A percentile compares a stretch with the other conserved stretches of the same genome.
phyloP scores from a whole-genome alignment of 2,113 vertebrate genomes.

The Delphinus delphis region DNA sequence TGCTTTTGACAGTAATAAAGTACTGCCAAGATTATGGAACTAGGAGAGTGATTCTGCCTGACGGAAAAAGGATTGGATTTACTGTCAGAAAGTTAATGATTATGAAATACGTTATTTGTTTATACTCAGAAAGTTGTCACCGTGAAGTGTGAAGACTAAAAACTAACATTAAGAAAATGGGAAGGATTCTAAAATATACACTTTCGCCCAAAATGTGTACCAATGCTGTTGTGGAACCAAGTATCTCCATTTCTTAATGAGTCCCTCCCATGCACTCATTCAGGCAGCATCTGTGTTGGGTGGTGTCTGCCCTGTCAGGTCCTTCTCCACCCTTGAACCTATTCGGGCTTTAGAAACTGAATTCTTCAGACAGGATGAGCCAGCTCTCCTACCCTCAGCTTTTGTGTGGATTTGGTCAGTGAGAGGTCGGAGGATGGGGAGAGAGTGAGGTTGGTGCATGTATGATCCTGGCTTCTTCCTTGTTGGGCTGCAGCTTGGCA shows the following conservation, averaged over 20 bases:
- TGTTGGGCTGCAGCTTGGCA: not conserved
- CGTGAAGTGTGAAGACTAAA: conserved; percentile 12
- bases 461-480: not conserved
- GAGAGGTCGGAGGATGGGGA: not conserved
- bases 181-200: not conserved
- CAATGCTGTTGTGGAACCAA: not conserved
- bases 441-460: not conserved
- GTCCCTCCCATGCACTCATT: not conserved
- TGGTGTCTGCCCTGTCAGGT: not conserved
- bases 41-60: not conserved
- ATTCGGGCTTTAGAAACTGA: not conserved
- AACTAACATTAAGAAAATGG: not conserved
- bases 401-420: not conserved
- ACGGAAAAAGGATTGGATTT: not conserved
- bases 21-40: not conserved
- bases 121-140: conserved; percentile 39
- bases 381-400: not conserved
- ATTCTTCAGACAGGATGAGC: not conserved
- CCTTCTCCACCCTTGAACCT: not conserved
- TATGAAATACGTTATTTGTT: conserved; percentile 21
- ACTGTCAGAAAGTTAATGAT: conserved; percentile 42
- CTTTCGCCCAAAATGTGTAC: not conserved
- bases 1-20: not conserved
- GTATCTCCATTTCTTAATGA: not conserved
- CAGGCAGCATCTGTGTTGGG: not conserved